phyloP scores from a whole-genome alignment of 53 echinoderm and acorn worm genomes.

The Luidia sarsii region DNA sequence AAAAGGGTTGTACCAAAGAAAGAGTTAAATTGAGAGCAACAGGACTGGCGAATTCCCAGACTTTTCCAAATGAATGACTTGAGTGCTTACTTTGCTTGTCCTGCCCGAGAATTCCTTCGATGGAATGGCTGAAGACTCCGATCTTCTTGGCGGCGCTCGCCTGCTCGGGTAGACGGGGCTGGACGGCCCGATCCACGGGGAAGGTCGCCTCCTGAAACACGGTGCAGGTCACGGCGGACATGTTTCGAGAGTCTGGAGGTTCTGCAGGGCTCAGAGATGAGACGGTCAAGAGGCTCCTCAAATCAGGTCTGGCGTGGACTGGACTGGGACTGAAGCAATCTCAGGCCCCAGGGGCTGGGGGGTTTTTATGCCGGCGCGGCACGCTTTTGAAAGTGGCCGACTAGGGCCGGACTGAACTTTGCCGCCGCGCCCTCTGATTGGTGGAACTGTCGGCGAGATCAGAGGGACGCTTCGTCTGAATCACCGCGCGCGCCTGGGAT shows the following conservation, averaged over 20 bases:
- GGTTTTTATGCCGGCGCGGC: neutral
- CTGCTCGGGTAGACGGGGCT: neutral
- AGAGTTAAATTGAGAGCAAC: no score
- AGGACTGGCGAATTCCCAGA: neutral
- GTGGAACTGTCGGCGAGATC: slow-evolving; percentile 1
- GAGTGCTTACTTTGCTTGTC: slow-evolving; percentile 29
- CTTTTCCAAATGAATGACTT: neutral
- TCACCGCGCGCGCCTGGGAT: neutral
- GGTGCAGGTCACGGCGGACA: slow-evolving; percentile 20
- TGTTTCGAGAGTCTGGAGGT: neutral
- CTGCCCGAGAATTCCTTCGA: slow-evolving; percentile 9
- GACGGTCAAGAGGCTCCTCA: neutral
- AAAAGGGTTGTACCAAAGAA: neutral
- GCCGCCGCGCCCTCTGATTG: slow-evolving; percentile 10
- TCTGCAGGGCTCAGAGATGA: neutral
- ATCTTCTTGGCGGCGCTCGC: neutral
- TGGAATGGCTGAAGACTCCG: neutral
- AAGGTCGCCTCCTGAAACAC: slow-evolving; percentile 1
- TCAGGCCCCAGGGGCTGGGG: neutral
- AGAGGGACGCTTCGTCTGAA: neutral
- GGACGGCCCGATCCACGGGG: neutral
- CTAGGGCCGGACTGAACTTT: neutral
- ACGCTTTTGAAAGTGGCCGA: neutral
- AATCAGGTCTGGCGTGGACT: neutral
- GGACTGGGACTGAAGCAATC: no score